These are phyloP conservation scores for Drosophila maculinotata DNA, from an alignment of 2,888 invertebrate genomes.

Conservation along the genomic window DNA sequence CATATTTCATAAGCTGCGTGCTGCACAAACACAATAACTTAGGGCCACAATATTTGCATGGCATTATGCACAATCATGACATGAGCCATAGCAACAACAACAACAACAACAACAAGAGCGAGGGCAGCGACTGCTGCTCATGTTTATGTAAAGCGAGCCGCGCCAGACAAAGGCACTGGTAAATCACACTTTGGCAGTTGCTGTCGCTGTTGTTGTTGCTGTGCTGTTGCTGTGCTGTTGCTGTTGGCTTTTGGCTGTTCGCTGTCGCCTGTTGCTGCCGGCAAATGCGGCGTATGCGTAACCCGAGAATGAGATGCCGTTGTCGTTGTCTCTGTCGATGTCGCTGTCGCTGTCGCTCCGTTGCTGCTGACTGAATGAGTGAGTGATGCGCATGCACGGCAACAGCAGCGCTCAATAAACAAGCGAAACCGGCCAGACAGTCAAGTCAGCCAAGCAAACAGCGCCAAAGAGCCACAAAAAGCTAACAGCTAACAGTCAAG, in stretches of 20 bases:
- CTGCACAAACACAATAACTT: slow-evolving; percentile 79
- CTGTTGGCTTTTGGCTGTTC: slow-evolving; percentile 23
- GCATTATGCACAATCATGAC: slow-evolving; percentile 82
- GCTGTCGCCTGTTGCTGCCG: slow-evolving; percentile 20
- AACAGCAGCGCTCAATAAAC: slow-evolving; percentile 42
- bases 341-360: slow-evolving; percentile 34
- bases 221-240: slow-evolving; percentile 18
- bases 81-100: slow-evolving; percentile 54
- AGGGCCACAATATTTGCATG: slow-evolving; percentile 78
- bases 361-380: slow-evolving; percentile 61
- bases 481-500: slow-evolving; percentile 34
- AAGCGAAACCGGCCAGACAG: slow-evolving; percentile 58
- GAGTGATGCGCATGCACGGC: slow-evolving; percentile 78
- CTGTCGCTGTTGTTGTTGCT: slow-evolving; percentile 30
- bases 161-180: slow-evolving; percentile 68
- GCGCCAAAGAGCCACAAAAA: slow-evolving; percentile 27
- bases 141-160: slow-evolving; percentile 68
- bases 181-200: slow-evolving; percentile 79
- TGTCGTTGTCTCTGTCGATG: slow-evolving; percentile 43
- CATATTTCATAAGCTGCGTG: slow-evolving; percentile 80
- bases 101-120: slow-evolving; percentile 25
- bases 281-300: slow-evolving; percentile 72
- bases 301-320: slow-evolving; percentile 69
- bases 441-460: slow-evolving; percentile 41
- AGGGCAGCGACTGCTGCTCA: slow-evolving; percentile 43